Percentiles rank a stretch among this genome's conserved stretches.
These are phyloP conservation scores for Spermophilus dauricus DNA, from an alignment of 2,113 vertebrate species.

Conservation along the genomic window DNA sequence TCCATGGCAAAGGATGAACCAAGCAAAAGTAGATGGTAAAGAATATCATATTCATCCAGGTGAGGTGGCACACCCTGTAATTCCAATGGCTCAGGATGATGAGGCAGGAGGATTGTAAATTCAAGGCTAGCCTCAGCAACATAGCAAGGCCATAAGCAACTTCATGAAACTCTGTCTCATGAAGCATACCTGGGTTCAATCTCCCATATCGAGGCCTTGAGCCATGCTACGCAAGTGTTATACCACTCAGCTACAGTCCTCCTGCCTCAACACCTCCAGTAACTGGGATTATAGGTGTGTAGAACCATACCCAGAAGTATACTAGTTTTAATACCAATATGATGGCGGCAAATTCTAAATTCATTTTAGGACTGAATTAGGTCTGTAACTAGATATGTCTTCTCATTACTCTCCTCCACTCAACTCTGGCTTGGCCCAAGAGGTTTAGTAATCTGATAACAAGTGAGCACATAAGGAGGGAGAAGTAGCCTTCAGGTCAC, in stretches of 20 bases:
- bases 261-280: background rate
- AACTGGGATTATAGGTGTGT: background rate
- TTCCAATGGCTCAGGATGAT: too few species aligned
- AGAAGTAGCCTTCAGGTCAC: background rate
- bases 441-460: constrained; percentile 34
- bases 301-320: background rate
- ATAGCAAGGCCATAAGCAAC: too few species aligned
- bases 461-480: background rate
- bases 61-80: background rate
- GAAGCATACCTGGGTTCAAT: too few species aligned
- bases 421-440: background rate
- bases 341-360: constrained; percentile 21
- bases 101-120: too few species aligned
- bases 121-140: too few species aligned
- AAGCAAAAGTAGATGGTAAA: constrained; percentile 19
- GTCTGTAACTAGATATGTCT: constrained; percentile 10
- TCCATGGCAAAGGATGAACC: background rate
- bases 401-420: background rate
- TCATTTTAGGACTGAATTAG: constrained; percentile 7
- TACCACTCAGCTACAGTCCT: too few species aligned
- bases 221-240: too few species aligned
- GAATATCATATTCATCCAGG: background rate
- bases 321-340: constrained; percentile 7
- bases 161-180: too few species aligned
- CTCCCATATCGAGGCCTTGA: background rate